phyloP scores from a whole-genome alignment of 2,888 invertebrate genomes.

The Yponomeuta plumbellus region DNA sequence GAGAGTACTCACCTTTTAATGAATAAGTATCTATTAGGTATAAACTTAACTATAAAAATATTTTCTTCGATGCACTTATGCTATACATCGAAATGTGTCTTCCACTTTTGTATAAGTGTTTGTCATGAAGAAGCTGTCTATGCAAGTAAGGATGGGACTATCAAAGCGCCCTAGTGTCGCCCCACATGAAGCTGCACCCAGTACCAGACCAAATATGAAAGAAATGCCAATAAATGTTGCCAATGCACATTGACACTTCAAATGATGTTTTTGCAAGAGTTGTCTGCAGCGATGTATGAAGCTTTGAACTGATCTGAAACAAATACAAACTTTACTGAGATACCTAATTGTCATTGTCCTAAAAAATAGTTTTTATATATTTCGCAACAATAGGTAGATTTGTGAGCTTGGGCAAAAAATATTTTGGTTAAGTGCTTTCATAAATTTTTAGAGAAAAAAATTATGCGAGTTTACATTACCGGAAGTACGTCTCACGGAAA shows the following conservation, averaged over 20 bases:
- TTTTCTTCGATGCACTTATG: conserved; percentile 19
- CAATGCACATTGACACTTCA: conserved; percentile 37
- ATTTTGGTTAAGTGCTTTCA: no score
- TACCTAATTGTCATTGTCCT: neutral
- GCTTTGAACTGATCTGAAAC: conserved; percentile 56
- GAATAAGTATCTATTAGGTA: no score
- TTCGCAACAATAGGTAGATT: no score
- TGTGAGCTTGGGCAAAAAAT: no score
- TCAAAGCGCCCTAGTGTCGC: conserved; percentile 50
- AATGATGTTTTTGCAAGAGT: conserved; percentile 38
- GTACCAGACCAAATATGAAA: conserved; percentile 47
- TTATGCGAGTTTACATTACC: no score
- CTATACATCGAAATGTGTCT: conserved; percentile 44
- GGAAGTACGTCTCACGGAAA: no score
- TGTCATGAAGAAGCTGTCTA: conserved; percentile 52
- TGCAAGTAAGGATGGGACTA: conserved; percentile 55
- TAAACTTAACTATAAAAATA: no score
- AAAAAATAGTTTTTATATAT: neutral
- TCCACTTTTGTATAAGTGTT: conserved; percentile 38
- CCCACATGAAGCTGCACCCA: conserved; percentile 61
- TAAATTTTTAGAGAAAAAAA: no score
- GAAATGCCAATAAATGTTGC: conserved; percentile 32
- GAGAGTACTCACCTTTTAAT: no score
- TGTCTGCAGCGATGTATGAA: conserved; percentile 49
- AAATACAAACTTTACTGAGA: conserved; percentile 19